Conservation (phyloP, 2,113 vertebrate genomes). For the Dunckerocampus dactyliophorus region DNA sequence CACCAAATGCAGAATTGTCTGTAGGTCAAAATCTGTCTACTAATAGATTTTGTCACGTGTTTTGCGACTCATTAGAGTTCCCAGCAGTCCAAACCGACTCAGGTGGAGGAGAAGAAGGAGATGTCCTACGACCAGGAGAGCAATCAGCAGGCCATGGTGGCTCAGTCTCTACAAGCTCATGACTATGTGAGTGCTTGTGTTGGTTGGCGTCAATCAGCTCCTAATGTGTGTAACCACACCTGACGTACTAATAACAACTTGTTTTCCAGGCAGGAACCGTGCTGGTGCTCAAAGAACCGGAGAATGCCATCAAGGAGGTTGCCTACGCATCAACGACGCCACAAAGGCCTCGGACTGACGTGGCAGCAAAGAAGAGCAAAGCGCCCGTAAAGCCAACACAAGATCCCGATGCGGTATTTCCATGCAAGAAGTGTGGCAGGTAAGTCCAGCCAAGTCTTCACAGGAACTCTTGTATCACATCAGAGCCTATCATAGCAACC, state of each 20-base stretch:
- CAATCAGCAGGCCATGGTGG: constrained; percentile 52
- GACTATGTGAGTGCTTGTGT: constrained; percentile 67
- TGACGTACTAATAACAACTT: background rate
- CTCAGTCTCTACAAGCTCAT: constrained; percentile 76
- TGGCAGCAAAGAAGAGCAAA: constrained; percentile 72
- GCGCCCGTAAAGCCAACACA: constrained; percentile 70
- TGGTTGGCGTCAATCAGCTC: no score
- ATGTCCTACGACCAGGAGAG: constrained; percentile 44
- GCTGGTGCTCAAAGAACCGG: constrained; percentile 68
- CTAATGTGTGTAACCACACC: background rate
- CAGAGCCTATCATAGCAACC: no score
- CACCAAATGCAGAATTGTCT: no score
- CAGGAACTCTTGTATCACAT: background rate
- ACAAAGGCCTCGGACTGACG: constrained; percentile 67
- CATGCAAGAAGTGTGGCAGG: constrained; percentile 98
- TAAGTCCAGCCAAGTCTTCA: constrained; percentile 33
- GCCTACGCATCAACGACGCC: constrained; percentile 21
- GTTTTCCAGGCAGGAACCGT: constrained; percentile 71
- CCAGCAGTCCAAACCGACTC: constrained; percentile 48
- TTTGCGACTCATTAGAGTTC: constrained; percentile 47
- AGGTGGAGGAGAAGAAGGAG: constrained; percentile 50
- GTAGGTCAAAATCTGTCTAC: background rate
- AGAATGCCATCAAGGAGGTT: constrained; percentile 63
- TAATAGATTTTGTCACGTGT: background rate
- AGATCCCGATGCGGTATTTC: constrained; percentile 86